Evolutionary conservation across 2,113 vertebrate genomes (phyloP).

Genomic region (Megaceryle torquata): DNA sequence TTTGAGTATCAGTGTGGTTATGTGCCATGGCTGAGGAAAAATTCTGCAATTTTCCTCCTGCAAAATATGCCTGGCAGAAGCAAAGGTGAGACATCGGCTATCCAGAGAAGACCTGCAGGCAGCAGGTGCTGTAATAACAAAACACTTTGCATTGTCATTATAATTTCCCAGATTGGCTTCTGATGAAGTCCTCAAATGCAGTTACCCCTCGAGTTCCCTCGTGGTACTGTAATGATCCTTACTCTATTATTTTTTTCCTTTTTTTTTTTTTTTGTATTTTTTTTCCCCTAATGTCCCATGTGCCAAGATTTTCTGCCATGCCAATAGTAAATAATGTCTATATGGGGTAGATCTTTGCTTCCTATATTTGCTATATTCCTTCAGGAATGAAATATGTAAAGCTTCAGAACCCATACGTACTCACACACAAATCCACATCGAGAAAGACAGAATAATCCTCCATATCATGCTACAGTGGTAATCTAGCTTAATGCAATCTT

Average conservation of each 20-base stretch:
- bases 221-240: not conserved
- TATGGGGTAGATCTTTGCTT: not conserved
- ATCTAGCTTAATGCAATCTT: constrained; percentile 6
- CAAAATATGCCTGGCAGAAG: not conserved
- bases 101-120: not conserved
- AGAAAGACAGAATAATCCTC: not conserved
- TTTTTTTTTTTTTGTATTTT: not conserved
- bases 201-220: not conserved
- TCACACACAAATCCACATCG: not conserved
- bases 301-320: not conserved
- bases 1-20: not conserved
- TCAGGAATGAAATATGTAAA: not conserved
- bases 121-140: not conserved
- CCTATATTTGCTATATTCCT: not conserved
- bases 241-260: not conserved
- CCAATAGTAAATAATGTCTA: not conserved
- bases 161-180: not conserved
- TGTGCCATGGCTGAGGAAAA: not conserved
- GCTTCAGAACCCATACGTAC: not conserved
- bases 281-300: not conserved
- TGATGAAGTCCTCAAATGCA: not conserved
- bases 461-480: constrained; percentile 17
- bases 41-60: not conserved
- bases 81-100: accelerated
- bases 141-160: not conserved